These are phyloP conservation scores for Linurgus olivaceus DNA, from an alignment of 2,797 vertebrate species.

Conservation along the genomic window DNA sequence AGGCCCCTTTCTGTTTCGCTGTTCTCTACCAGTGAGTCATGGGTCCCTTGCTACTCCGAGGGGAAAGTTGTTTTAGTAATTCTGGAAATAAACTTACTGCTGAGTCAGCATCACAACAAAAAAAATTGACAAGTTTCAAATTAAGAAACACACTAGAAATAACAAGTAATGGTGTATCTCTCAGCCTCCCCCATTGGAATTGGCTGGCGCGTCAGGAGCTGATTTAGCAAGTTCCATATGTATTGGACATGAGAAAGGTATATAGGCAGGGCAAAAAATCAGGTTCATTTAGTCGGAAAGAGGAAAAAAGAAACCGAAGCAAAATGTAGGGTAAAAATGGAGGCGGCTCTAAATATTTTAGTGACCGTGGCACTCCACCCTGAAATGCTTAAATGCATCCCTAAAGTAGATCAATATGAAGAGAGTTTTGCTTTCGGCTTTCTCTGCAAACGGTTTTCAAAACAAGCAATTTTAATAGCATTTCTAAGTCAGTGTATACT, in stretches of 20 bases:
- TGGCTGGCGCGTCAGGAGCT: background rate
- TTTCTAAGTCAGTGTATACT: background rate
- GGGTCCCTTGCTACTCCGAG: conserved; percentile 50
- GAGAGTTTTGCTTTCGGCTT: conserved; percentile 11
- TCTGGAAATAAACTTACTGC: conserved; percentile 70
- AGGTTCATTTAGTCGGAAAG: background rate
- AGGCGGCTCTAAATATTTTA: background rate
- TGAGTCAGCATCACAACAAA: conserved; percentile 66
- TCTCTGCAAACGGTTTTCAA: conserved; percentile 39
- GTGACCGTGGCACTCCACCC: background rate
- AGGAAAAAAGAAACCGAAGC: background rate
- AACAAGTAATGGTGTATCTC: conserved; percentile 16
- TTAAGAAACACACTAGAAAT: conserved; percentile 48
- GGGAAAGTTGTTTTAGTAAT: conserved; percentile 75
- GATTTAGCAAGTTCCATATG: conserved; percentile 14
- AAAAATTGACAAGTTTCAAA: conserved; percentile 63
- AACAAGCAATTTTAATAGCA: background rate
- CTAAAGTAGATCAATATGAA: background rate
- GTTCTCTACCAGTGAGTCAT: conserved; percentile 60
- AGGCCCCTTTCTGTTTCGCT: conserved; percentile 47
- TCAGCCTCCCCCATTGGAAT: background rate
- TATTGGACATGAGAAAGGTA: background rate
- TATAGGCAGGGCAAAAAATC: background rate
- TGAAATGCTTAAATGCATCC: background rate
- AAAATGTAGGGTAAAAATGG: background rate